phyloP scores from a whole-genome alignment of 2,888 invertebrate species.

The Mongoloraphidia duomilia region DNA sequence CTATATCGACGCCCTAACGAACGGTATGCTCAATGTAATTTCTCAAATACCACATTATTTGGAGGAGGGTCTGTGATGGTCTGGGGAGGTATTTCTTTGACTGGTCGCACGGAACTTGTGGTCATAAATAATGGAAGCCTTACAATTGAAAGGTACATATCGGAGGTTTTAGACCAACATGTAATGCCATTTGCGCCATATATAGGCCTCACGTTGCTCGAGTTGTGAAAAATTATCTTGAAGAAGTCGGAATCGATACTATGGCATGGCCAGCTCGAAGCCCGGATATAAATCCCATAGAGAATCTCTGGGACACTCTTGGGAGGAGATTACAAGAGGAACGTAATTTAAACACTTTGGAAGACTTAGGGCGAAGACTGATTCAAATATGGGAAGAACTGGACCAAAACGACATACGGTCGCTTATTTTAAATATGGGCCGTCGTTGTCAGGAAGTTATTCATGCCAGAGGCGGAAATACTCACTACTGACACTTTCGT shows the following conservation, averaged over 20 bases:
- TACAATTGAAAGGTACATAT: neutral
- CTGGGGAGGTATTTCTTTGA: neutral
- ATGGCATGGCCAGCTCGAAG: neutral
- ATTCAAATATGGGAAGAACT: no score
- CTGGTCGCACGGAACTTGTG: neutral
- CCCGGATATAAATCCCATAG: no score
- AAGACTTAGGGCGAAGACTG: no score
- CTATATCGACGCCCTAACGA: neutral
- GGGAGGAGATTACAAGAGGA: no score
- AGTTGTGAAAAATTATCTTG: neutral
- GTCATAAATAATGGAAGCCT: neutral
- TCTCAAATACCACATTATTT: no score
- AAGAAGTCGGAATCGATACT: neutral
- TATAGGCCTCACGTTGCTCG: neutral
- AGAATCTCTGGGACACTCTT: neutral
- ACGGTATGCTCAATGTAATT: slow-evolving; percentile 5
- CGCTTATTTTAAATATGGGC: neutral
- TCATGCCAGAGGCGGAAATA: no score
- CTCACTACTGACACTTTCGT: no score
- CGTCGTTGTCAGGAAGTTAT: neutral
- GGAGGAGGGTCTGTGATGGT: no score
- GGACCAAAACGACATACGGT: no score
- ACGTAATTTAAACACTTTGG: no score
- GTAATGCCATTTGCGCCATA: no score
- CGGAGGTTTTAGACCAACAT: no score